Conservation (phyloP, 30 jellyfish, hydroid and myxozoan genomes). For the Sanderia malayensis region DNA sequence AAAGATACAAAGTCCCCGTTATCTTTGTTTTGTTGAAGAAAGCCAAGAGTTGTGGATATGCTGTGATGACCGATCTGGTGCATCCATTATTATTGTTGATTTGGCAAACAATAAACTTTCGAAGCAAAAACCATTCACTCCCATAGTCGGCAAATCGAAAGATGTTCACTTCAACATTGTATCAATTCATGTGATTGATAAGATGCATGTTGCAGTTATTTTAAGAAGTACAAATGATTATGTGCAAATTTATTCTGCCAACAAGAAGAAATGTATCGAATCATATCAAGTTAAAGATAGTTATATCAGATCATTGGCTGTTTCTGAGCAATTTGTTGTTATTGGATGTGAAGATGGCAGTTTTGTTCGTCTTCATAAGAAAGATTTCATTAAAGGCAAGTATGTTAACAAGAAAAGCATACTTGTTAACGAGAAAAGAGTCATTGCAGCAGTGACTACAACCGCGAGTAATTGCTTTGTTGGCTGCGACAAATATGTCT, state of each 20-base stretch:
- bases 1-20: conserved; percentile 61
- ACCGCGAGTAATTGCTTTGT: background rate
- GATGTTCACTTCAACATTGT: conserved; percentile 26
- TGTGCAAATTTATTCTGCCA: conserved; percentile 44
- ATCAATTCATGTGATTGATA: conserved; percentile 46
- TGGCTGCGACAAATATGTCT: conserved; percentile 49
- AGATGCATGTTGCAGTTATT: conserved; percentile 61
- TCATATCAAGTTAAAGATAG: conserved; percentile 24
- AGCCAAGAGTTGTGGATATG: conserved; percentile 67
- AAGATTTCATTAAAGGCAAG: conserved; percentile 71
- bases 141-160: conserved; percentile 25
- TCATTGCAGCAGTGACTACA: conserved; percentile 49
- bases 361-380: conserved; percentile 29
- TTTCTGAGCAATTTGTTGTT: conserved; percentile 37
- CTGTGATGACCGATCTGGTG: conserved; percentile 77
- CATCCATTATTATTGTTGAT: conserved; percentile 54
- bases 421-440: conserved; percentile 25
- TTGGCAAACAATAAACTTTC: conserved; percentile 25
- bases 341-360: conserved; percentile 75
- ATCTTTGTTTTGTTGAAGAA: conserved; percentile 44
- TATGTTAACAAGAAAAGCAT: conserved; percentile 18
- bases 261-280: conserved; percentile 30
- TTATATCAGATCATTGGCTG: conserved; percentile 60
- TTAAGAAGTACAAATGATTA: conserved; percentile 70
- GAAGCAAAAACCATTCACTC: conserved; percentile 11